Evolutionary conservation across 2,888 invertebrate species (phyloP).

Genomic region (Tenthredo livida): DNA sequence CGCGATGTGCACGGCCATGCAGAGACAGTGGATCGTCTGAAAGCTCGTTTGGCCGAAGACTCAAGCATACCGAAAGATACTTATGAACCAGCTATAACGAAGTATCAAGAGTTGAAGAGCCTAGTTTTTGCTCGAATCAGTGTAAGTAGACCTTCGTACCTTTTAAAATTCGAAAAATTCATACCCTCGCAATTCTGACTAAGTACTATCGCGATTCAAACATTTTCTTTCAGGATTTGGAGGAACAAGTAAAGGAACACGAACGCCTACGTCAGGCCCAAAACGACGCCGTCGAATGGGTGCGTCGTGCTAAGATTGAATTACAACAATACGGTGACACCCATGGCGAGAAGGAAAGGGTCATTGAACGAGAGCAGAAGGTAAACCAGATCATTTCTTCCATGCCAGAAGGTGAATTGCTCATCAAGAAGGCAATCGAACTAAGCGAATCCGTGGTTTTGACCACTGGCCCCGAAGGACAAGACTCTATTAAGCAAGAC

Average conservation of each 20-base stretch:
- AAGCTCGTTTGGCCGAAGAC: conserved; percentile 87
- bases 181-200: not conserved
- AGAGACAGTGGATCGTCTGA: conserved; percentile 89
- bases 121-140: conserved; percentile 84
- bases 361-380: conserved; percentile 87
- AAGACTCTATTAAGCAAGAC: conserved; percentile 90
- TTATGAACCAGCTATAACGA: conserved; percentile 85
- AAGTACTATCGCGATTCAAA: conserved; percentile 44
- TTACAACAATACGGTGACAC: conserved; percentile 92
- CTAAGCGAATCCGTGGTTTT: conserved; percentile 87
- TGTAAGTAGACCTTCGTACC: conserved; percentile 77
- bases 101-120: conserved; percentile 86
- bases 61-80: conserved; percentile 83
- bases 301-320: conserved; percentile 88
- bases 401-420: conserved; percentile 86
- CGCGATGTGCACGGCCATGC: conserved; percentile 90
- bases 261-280: conserved; percentile 92
- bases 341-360: conserved; percentile 91
- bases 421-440: conserved; percentile 87
- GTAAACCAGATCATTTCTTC: conserved; percentile 85
- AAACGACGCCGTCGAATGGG: conserved; percentile 92
- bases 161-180: conserved; percentile 50
- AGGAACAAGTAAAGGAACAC: conserved; percentile 92
- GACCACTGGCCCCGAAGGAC: conserved; percentile 90
- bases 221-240: conserved; percentile 81